These are phyloP conservation scores for Darevskia mixta DNA, from an alignment of 2,797 vertebrate genomes.

Conservation along the genomic window DNA sequence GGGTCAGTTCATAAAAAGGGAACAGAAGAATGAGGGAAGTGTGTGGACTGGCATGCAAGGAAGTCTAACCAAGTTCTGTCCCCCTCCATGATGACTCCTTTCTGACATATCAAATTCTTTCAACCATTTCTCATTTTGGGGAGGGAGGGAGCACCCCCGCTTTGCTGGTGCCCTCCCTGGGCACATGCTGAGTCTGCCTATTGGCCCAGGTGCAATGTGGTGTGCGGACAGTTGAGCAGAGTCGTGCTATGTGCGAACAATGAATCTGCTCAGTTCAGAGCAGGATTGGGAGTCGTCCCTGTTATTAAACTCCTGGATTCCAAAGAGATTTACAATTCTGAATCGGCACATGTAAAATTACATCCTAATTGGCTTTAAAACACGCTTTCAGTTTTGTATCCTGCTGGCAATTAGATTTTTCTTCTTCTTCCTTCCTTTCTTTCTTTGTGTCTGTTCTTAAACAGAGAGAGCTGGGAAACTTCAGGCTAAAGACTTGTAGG, in stretches of 20 bases:
- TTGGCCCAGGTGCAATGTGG: too few relatives aligned
- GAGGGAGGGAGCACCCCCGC: too few relatives aligned
- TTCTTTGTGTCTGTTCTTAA: background rate
- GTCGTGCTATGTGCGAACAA: background rate
- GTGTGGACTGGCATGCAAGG: too few relatives aligned
- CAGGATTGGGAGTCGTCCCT: background rate
- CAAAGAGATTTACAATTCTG: background rate
- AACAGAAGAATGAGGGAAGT: too few relatives aligned
- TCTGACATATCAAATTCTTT: too few relatives aligned
- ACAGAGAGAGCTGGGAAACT: background rate
- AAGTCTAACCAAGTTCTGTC: too few relatives aligned
- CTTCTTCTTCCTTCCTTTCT: accelerated
- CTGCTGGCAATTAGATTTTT: background rate
- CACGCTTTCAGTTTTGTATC: background rate
- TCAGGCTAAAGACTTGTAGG: slow-evolving; percentile 2
- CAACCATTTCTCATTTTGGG: too few relatives aligned
- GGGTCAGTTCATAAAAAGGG: too few relatives aligned
- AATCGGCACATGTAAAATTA: background rate
- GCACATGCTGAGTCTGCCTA: too few relatives aligned
- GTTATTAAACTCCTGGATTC: background rate
- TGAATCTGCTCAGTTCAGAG: too few relatives aligned
- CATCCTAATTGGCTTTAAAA: background rate
- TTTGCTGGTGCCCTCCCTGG: too few relatives aligned
- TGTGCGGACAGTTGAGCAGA: background rate
- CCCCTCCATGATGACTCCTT: too few relatives aligned